Conservation (phyloP, 2,797 vertebrate genomes). For the Knipowitschia caucasica region DNA sequence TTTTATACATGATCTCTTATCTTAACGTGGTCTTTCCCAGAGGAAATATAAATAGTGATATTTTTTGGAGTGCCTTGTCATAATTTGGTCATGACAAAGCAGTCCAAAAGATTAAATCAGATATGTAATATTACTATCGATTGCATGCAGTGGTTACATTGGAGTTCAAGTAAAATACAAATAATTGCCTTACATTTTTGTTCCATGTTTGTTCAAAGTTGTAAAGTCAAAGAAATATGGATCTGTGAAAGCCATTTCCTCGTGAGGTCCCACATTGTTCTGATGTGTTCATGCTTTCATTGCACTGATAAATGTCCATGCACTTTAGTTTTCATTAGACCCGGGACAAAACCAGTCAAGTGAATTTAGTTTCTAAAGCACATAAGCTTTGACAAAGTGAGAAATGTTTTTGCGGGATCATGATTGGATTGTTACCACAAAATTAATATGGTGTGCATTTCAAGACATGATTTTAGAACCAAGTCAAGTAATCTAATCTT, state of each 20-base stretch:
- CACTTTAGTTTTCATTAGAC: not conserved
- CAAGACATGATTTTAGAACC: not conserved
- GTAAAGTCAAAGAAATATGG: slow-evolving; percentile 35
- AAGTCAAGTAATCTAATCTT: not conserved
- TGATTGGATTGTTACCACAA: not conserved
- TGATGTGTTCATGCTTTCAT: slow-evolving; percentile 38
- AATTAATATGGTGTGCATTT: not conserved
- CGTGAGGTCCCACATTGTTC: slow-evolving; percentile 28
- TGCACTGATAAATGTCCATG: slow-evolving; percentile 44
- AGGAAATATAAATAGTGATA: slow-evolving; percentile 34
- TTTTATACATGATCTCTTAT: slow-evolving; percentile 47
- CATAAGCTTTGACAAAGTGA: not conserved
- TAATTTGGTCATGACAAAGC: too few relatives aligned
- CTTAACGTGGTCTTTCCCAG: slow-evolving; percentile 46
- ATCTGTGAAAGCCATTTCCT: slow-evolving; percentile 29
- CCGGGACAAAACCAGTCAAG: not conserved
- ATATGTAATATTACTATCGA: slow-evolving; percentile 31
- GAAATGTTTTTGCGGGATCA: not conserved
- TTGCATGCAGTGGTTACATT: slow-evolving; percentile 6
- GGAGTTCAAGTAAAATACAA: slow-evolving; percentile 21
- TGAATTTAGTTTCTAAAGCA: too few relatives aligned
- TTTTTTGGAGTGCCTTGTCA: slow-evolving; percentile 26
- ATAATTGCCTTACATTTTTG: slow-evolving; percentile 35
- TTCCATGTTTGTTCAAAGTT: slow-evolving; percentile 42
- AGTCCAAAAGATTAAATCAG: slow-evolving; percentile 23